phyloP scores from a whole-genome alignment of 2,113 vertebrate species.

The Theristicus caerulescens region DNA sequence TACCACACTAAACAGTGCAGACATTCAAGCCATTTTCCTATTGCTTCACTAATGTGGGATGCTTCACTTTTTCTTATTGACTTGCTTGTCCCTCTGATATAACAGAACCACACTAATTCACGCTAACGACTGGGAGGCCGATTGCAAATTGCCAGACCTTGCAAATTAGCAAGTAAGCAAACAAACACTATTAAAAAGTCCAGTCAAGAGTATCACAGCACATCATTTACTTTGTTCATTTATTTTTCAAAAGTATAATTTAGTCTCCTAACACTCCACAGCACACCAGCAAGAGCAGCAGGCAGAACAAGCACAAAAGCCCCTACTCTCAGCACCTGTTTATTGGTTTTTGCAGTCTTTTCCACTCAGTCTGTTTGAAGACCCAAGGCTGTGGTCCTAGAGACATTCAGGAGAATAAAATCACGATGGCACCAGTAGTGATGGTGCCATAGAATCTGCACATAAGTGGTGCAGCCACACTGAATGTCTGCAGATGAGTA shows the following conservation, averaged over 20 bases:
- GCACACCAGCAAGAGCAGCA: background rate
- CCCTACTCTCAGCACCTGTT: background rate
- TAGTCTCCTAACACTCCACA: background rate
- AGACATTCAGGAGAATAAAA: background rate
- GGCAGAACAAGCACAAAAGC: background rate
- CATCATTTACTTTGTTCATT: background rate
- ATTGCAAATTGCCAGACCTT: slow-evolving; percentile 31
- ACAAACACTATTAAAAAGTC: slow-evolving; percentile 21
- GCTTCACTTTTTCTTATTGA: background rate
- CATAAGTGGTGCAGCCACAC: background rate
- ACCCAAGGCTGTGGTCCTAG: background rate
- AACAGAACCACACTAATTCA: background rate
- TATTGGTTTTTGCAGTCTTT: background rate
- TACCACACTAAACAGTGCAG: background rate
- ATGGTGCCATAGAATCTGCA: background rate
- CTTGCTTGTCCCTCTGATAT: background rate
- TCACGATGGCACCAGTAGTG: background rate
- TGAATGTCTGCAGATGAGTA: background rate
- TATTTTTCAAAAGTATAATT: slow-evolving; percentile 19
- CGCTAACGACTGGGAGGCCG: background rate
- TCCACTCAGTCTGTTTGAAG: background rate
- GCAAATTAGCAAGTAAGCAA: slow-evolving; percentile 55
- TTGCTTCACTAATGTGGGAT: background rate
- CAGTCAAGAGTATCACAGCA: slow-evolving; percentile 18
- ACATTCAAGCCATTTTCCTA: background rate